Evolutionary conservation across 2,888 invertebrate species (phyloP).

Genomic region (Sphecodes monilicornis): DNA sequence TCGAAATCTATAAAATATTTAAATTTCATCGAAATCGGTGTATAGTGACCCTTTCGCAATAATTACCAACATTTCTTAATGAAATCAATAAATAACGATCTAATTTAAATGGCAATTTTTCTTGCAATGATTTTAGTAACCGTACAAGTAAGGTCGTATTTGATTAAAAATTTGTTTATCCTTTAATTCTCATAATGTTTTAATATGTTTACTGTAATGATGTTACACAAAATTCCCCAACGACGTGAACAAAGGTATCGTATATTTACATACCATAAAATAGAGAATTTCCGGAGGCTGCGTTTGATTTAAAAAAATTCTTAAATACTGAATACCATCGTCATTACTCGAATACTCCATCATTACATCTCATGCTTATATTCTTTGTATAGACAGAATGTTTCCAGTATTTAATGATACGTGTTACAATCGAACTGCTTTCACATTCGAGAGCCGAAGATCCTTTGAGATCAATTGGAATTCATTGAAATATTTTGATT

Average conservation of each 20-base stretch:
- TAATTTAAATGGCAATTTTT: not conserved
- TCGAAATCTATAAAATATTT: too few relatives aligned
- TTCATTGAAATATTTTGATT: constrained; percentile 32
- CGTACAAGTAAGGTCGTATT: not conserved
- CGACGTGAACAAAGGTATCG: not conserved
- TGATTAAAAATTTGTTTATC: not conserved
- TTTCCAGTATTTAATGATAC: constrained; percentile 26
- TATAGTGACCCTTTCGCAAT: too few relatives aligned
- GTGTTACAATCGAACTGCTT: constrained; percentile 9
- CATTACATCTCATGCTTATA: not conserved
- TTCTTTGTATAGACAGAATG: not conserved
- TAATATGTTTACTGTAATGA: not conserved
- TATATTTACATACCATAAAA: not conserved
- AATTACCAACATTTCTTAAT: too few relatives aligned
- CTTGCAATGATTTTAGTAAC: not conserved
- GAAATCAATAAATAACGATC: not conserved
- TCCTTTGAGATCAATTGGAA: constrained; percentile 23
- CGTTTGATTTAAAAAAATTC: not conserved
- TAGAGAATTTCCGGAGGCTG: not conserved
- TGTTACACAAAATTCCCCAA: not conserved
- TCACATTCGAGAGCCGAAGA: constrained; percentile 12
- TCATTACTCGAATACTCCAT: not conserved
- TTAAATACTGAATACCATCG: not conserved
- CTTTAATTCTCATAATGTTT: not conserved
- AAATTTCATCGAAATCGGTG: too few relatives aligned